phyloP scores from a whole-genome alignment of 2,888 invertebrate genomes.

The Drosophila affinis region DNA sequence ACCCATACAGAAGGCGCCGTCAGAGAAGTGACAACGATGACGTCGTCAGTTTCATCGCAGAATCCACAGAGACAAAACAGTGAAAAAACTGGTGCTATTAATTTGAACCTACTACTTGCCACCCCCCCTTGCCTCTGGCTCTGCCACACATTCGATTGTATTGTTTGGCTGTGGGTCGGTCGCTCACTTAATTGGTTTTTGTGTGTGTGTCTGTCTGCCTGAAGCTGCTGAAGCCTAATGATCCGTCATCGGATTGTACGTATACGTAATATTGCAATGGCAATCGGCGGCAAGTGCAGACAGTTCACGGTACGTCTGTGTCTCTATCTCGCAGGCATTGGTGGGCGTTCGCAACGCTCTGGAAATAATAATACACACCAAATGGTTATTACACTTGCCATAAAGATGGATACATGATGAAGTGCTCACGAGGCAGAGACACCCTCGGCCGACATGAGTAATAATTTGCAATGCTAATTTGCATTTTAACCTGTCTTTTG shows the following conservation, averaged over 20 bases:
- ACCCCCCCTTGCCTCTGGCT: background rate
- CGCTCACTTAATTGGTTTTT: slow-evolving; percentile 59
- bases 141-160: slow-evolving; percentile 47
- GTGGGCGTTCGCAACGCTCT: slow-evolving; percentile 52
- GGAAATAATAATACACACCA: slow-evolving; percentile 39
- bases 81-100: slow-evolving; percentile 54
- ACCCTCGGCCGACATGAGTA: slow-evolving; percentile 30
- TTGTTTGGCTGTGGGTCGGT: slow-evolving; percentile 40
- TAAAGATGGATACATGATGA: slow-evolving; percentile 56
- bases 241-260: slow-evolving; percentile 41
- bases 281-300: slow-evolving; percentile 34
- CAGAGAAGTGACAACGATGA: slow-evolving; percentile 59
- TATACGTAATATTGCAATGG: slow-evolving; percentile 61
- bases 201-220: slow-evolving; percentile 28
- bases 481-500: slow-evolving; percentile 19
- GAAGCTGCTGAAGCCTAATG: slow-evolving; percentile 39
- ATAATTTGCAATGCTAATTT: slow-evolving; percentile 53
- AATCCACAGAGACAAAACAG: slow-evolving; percentile 15
- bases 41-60: slow-evolving; percentile 43
- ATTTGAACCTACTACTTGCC: slow-evolving; percentile 49
- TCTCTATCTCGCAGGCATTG: slow-evolving; percentile 13
- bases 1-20: slow-evolving; percentile 53
- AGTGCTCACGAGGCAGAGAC: slow-evolving; percentile 36
- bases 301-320: slow-evolving; percentile 25
- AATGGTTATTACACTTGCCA: slow-evolving; percentile 48